These are phyloP conservation scores for fruit fly (Drosophila melanogaster) DNA, from an alignment of 1,140 invertebrate genomes.

Conservation along the genomic window DNA sequence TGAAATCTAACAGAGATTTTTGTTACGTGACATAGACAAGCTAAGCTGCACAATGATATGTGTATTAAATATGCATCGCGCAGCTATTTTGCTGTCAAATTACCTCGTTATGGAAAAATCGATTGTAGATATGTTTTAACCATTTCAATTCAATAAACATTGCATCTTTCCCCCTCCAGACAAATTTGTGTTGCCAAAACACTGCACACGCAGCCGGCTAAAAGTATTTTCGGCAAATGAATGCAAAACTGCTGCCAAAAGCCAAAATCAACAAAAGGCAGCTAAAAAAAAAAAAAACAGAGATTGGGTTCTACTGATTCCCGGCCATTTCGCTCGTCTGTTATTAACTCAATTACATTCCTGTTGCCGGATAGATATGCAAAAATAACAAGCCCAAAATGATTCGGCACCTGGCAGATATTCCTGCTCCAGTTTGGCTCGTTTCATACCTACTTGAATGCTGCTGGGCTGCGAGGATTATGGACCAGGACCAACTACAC, in stretches of 20 bases:
- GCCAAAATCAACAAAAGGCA: neutral
- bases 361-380: neutral
- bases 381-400: constrained; percentile 8
- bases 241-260: constrained; percentile 21
- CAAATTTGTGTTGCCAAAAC: neutral
- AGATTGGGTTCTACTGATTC: neutral
- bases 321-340: neutral
- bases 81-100: neutral
- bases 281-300: neutral
- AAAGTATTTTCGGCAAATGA: constrained; percentile 14
- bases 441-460: neutral
- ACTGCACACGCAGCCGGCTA: constrained; percentile 9
- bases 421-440: neutral
- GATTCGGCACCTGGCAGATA: neutral
- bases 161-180: neutral
- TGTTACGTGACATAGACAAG: no score
- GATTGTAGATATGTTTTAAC: neutral
- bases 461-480: neutral
- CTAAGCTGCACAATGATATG: no score
- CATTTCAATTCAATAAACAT: constrained; percentile 9
- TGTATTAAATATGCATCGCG: no score
- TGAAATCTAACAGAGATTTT: no score
- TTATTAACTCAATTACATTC: constrained; percentile 25
- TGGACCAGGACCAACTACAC: neutral
- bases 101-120: neutral